Conservation (phyloP, 2,113 vertebrate genomes). For the Chionodraco myersi region DNA sequence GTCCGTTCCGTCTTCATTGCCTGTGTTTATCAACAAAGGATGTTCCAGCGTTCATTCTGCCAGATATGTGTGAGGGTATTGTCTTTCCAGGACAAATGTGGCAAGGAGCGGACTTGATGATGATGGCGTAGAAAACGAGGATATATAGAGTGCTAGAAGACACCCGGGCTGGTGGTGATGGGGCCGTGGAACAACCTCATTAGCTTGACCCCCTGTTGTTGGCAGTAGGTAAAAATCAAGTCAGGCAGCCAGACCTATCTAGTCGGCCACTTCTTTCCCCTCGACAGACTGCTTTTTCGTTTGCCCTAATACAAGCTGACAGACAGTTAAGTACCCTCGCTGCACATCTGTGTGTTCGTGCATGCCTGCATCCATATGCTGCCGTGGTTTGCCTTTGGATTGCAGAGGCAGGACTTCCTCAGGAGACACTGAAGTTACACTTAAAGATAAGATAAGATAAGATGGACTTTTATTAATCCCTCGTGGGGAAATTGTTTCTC, state of each 20-base stretch:
- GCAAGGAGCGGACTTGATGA: constrained; percentile 42
- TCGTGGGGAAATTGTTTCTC: too few species aligned
- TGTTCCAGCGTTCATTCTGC: constrained; percentile 45
- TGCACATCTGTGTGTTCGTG: constrained; percentile 43
- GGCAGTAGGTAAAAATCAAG: constrained; percentile 71
- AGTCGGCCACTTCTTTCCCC: constrained; percentile 40
- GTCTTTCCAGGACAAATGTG: constrained; percentile 41
- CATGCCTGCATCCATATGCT: constrained; percentile 33
- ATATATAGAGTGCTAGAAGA: constrained; percentile 57
- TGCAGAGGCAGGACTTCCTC: constrained; percentile 44
- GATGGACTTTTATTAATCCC: too few species aligned
- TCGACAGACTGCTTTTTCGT: constrained; percentile 63
- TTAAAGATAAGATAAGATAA: neutral
- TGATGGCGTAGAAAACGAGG: constrained; percentile 55
- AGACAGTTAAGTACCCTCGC: constrained; percentile 71
- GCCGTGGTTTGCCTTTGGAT: constrained; percentile 40
- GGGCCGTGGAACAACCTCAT: constrained; percentile 75
- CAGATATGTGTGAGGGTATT: constrained; percentile 32
- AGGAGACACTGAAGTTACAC: constrained; percentile 40
- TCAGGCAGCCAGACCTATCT: constrained; percentile 59
- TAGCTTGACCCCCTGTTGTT: constrained; percentile 69
- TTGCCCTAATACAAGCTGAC: constrained; percentile 72
- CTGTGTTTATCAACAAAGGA: constrained; percentile 56
- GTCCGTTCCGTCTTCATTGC: constrained; percentile 37
- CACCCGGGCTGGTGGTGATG: constrained; percentile 51